Base-by-base conservation (phyloP, 2,888 invertebrate genomes). In the Notodonta dromedarius region DNA sequence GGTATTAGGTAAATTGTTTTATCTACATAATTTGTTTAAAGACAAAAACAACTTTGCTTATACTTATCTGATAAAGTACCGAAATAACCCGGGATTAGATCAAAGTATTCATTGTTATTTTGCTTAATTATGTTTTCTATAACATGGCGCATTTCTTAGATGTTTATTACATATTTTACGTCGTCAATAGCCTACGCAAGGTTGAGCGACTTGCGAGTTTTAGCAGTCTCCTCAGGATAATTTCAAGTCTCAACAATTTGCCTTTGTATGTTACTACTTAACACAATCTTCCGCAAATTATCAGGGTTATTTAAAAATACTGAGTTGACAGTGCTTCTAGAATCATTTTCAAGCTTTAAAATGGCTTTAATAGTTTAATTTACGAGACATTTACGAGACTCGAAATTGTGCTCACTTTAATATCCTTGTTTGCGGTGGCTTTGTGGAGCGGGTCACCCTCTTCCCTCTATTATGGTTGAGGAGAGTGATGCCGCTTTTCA, bases 151-250 rank as follows among this genome's bases (percentile, higher is more conserved):
- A 5, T n/a, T n/a, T 62, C 35, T 44, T 32, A 61, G 42, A 50
- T 48, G 59, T 54, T 61, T 71, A 65, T 71, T 61, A 62, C 68
- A 70, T 56, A 62, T 70, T 71, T 44, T 56, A 56, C 24, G 24
- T 48, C 46, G 42, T 66, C 61, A 60, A 66, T 61, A 66, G 42
- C 60, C 51, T 58, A 62, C 58, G 65, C 69, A 62, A 65, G 55
- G 53, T 52, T 60, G 40, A 4, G 42, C 57, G 48, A 69, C 54
- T 64, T 51, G 32, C 14, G 54, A 58, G 55, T 65, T 64, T 67
- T 68, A 56, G 59, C 60, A 59, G 56, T 50, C 56, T 51, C 14
- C 53, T 51, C 14, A 14, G 46, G 51, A 64, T 48, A 51, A 16
- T 58, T 61, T 24, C 16, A 40, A 40, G n/a, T 5, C 7, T n/a